A percentile compares a stretch with the other conserved stretches of the same genome.
Evolutionary conservation across 2,113 vertebrate species (phyloP).

Genomic region (Capricornis sumatraensis): DNA sequence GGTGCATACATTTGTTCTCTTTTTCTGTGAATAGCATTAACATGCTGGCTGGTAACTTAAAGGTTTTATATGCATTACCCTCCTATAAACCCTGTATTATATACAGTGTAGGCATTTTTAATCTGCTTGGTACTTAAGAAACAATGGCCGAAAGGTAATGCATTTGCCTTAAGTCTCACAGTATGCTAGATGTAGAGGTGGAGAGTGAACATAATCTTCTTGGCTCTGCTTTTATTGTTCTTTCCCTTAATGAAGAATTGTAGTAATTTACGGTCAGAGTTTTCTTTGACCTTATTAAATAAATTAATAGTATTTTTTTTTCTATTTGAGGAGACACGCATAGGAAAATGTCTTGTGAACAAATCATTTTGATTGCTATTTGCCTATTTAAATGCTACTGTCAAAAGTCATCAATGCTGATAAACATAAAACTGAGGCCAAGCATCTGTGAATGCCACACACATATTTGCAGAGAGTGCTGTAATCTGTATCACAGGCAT

Average conservation of each 20-base stretch:
- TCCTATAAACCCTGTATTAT: background rate
- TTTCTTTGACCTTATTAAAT: background rate
- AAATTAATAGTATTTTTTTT: background rate
- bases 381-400: background rate
- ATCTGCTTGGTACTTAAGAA: background rate
- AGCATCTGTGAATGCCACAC: background rate
- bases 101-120: background rate
- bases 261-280: background rate
- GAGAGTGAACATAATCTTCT: background rate
- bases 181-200: background rate
- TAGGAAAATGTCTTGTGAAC: background rate
- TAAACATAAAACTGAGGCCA: background rate
- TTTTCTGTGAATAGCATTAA: background rate
- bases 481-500: background rate
- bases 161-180: background rate
- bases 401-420: background rate
- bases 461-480: background rate
- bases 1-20: background rate
- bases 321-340: background rate
- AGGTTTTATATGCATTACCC: background rate
- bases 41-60: background rate
- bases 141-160: background rate
- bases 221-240: background rate
- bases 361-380: background rate
- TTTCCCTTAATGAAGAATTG: slow-evolving; percentile 7